Evolutionary conservation across 2,888 invertebrate species (phyloP).

Genomic region (Cistogaster globosa): DNA sequence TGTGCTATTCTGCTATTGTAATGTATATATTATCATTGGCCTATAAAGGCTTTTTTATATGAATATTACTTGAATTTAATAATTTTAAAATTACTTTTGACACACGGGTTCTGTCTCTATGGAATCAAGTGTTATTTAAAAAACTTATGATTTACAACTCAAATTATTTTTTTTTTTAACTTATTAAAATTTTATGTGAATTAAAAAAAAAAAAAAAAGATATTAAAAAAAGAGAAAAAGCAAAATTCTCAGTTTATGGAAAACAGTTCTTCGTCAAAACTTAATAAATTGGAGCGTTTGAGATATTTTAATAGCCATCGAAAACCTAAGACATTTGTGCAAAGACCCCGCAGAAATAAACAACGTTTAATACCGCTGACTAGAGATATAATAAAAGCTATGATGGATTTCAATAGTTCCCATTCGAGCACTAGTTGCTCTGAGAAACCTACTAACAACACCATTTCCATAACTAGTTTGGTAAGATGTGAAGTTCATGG

Average conservation of each 20-base stretch:
- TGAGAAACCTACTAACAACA: conserved; percentile 56
- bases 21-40: too few relatives aligned
- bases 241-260: conserved; percentile 69
- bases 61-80: too few relatives aligned
- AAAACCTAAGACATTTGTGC: conserved; percentile 3
- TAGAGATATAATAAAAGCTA: conserved; percentile 64
- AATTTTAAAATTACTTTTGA: too few relatives aligned
- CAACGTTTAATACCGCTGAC: conserved; percentile 73
- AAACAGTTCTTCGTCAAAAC: conserved; percentile 34
- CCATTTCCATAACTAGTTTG: conserved; percentile 64
- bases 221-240: background rate
- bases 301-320: background rate
- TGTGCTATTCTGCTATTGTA: too few relatives aligned
- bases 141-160: conserved; percentile 1
- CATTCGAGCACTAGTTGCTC: conserved; percentile 66
- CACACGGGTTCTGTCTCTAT: background rate
- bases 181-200: conserved; percentile 10
- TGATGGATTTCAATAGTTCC: conserved; percentile 72
- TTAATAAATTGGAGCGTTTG: conserved; percentile 10
- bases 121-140: background rate
- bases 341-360: conserved; percentile 13
- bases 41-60: too few relatives aligned
- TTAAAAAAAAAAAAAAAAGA: conserved; percentile 22
- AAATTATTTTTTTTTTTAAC: background rate
- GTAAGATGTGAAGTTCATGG: conserved; percentile 70